phyloP scores from a whole-genome alignment of 1,140 invertebrate species.

The Cylas formicarius region DNA sequence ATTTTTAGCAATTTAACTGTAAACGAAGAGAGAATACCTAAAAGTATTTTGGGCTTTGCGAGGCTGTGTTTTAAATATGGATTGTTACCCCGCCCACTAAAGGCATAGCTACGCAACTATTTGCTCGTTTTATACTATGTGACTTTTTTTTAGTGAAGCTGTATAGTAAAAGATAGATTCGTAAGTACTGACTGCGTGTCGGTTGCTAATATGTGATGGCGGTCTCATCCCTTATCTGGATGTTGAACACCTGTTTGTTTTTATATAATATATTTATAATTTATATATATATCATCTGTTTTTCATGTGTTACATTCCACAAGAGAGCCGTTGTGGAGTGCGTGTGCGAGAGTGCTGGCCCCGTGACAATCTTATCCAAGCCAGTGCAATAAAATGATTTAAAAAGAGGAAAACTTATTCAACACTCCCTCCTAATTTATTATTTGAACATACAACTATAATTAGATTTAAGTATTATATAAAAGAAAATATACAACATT shows the following conservation, averaged over 20 bases:
- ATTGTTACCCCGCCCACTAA: constrained; percentile 35
- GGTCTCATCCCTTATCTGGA: constrained; percentile 15
- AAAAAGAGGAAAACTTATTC: constrained; percentile 27
- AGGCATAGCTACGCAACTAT: constrained; percentile 37
- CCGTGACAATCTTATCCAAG: constrained; percentile 37
- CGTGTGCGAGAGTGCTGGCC: constrained; percentile 27
- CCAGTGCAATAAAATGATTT: constrained; percentile 38
- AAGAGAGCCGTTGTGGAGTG: constrained; percentile 32
- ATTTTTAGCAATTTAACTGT: constrained; percentile 37
- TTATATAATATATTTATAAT: constrained; percentile 42
- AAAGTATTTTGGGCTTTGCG: constrained; percentile 42
- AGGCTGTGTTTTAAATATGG: constrained; percentile 41
- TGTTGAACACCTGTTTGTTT: constrained; percentile 30
- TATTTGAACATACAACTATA: constrained; percentile 36
- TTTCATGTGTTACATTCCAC: constrained; percentile 41
- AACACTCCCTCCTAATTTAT: constrained; percentile 38
- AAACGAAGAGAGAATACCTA: constrained; percentile 33
- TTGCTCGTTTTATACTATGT: constrained; percentile 34
- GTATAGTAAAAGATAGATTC: constrained; percentile 30
- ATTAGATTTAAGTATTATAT: constrained; percentile 40
- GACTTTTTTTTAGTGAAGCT: constrained; percentile 28
- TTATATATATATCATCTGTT: constrained; percentile 39
- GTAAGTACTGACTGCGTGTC: constrained; percentile 31
- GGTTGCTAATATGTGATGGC: constrained; percentile 41
- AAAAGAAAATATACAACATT: constrained; percentile 35